Base-by-base conservation (phyloP, 2,113 vertebrate species). In the Grallaria varia region DNA sequence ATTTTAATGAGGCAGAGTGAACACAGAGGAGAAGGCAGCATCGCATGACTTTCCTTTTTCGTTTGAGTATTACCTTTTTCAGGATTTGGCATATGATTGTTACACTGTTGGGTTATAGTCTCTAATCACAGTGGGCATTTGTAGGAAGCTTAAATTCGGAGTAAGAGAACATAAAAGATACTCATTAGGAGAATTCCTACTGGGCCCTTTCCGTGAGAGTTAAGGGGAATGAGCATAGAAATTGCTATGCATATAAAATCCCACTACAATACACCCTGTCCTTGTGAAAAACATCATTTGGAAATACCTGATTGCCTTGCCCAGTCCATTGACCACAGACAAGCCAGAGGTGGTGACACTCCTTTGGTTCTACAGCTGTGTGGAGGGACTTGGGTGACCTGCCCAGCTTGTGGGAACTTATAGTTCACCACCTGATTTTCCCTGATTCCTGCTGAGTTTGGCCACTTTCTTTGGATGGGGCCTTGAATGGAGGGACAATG, bases 1-100 rank as follows among this genome's bases (percentile, higher is more conserved):
- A 80, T 69, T 89, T 91, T 93, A 94, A 90, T 71, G 62, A 84
- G 78, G 37, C 25, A 93, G 93, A 89, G 58, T 83, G 25, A 92
- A 78, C 19, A 49, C 4, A 59, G 50, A 79, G 14, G 22, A 77
- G 56, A 93, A 69, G 28, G 30, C 16, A 45, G 3, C 30, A 59
- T 78, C 59, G n/a, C 10, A 25, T 82, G 87, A 82, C 35, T 55
- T 69, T 59, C 22, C 8, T 37, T 78, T 75, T 64, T 37, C 40
- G 37, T 81, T 87, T 53, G 30, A 58, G 63, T 92, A 81, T 82
- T 69, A 89, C 18, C 4, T 58, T 91, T 87, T 42, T 47, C 24
- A 62, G 49, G 37, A 71, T 80, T 81, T 85, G 62, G 33, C 35
- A 30, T 59, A 40, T 20, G 31, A 69, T 31, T 55, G n/a, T 72